Percentiles rank a stretch among this genome's conserved stretches.
phyloP scores from a whole-genome alignment of 2,888 invertebrate genomes.

The Drosophila atroscutellata region DNA sequence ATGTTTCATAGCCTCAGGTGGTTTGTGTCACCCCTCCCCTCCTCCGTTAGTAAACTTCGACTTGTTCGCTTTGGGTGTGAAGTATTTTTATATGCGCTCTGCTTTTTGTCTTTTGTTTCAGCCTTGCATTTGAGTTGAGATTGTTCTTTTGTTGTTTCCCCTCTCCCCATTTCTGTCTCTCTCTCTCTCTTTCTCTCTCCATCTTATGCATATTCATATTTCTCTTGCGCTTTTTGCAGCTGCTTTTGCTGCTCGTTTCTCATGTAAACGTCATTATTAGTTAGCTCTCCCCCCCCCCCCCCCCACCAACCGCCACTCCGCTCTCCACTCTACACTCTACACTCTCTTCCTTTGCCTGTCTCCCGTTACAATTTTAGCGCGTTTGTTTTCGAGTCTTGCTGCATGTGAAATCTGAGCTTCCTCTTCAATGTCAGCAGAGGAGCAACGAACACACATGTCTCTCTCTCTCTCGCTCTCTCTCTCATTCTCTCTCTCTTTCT shows the following conservation, averaged over 20 bases:
- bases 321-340: too few species aligned
- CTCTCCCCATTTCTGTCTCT: background rate
- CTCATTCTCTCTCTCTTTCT: background rate
- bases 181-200: background rate
- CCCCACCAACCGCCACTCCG: background rate
- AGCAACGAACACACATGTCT: slow-evolving; percentile 5
- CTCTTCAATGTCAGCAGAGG: slow-evolving; percentile 69
- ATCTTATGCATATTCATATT: slow-evolving; percentile 72
- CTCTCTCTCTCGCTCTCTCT: slow-evolving; percentile 4
- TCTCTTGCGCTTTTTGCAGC: slow-evolving; percentile 62
- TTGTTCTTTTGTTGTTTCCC: slow-evolving; percentile 1
- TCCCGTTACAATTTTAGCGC: slow-evolving; percentile 62
- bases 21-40: slow-evolving; percentile 31
- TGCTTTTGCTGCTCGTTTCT: slow-evolving; percentile 42
- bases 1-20: slow-evolving; percentile 60
- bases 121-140: slow-evolving; percentile 43
- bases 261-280: slow-evolving; percentile 77
- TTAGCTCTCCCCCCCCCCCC: slow-evolving; percentile 12
- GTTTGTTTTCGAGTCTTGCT: slow-evolving; percentile 8
- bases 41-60: slow-evolving; percentile 1
- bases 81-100: slow-evolving; percentile 41
- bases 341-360: slow-evolving; percentile 30
- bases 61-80: slow-evolving; percentile 44
- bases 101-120: slow-evolving; percentile 52
- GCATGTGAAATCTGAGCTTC: slow-evolving; percentile 75